Evolutionary conservation across 2,888 invertebrate genomes (phyloP), one percentile per base, ranked within the genome.

Genomic region (Disparrhopalites patrizii): DNA sequence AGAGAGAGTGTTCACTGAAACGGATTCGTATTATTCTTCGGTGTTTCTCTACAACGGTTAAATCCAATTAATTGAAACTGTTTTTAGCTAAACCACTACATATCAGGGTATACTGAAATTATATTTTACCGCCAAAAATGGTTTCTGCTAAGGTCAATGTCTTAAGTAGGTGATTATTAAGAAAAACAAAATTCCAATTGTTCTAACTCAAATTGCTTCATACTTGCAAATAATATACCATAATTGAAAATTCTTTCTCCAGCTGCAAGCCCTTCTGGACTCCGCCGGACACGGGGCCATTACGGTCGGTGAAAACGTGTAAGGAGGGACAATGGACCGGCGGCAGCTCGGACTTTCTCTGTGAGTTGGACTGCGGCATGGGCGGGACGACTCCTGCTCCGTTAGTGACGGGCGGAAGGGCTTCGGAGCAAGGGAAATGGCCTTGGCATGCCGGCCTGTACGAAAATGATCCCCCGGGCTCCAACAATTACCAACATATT

Each of bases 371-470:
- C 13, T 69, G 69, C 56, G 69, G 69, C 1, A 50, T 50, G 7
- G 67, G 67, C n/a, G 67, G 67, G 10, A 31, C 33, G 10, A 31
- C 62, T 13, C 67, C 67, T 1, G 52, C 51, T 7, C 55, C 61
- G 1, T 62, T 65, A 10, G 62, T 69, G 3, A 65, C 64, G 4
- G 69, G 69, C 1, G 66, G 65, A 20, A 31, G 13, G n/a, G 43
- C 63, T 0, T 64, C 68, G 1, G 61, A 51, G n/a, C 62, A 65
- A 40, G 69, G 69, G 2, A 69, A 69, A 60, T 69, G 69, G 69
- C 69, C 69, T 0, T 69, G 69, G 69, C 69, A 69, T 62, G 67
- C 54, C 50, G 69, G 69, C 36, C 47, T 69, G 0, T 69, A 69
- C 47, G 69, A 69, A 36, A 51, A 18, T n/a, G 67, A 69, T 54